Base-by-base conservation (phyloP, 2,797 vertebrate genomes). In the Brachyrhaphis roseni region DNA sequence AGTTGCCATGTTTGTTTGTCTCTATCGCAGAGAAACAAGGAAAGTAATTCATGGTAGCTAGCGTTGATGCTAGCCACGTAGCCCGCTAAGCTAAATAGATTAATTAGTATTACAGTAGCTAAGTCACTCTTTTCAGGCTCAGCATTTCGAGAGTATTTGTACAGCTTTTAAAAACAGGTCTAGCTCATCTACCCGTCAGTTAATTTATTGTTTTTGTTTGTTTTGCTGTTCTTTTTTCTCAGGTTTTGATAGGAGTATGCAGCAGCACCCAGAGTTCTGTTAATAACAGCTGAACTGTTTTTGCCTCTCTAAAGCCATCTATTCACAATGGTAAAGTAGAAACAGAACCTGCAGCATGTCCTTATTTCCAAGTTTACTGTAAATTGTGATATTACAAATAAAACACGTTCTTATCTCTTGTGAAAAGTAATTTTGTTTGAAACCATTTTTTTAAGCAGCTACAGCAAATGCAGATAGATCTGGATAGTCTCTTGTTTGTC, bases 281-380 rank as follows among this genome's bases (percentile, higher is more conserved):
- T 59, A 5, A 59, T 73, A 76, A 79, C 78, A 46, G 2, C 41
- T 81, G 2, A 85, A 23, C 43, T 70, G 49, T 20, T 57, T 59
- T 55, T 78, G 5, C 45, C 59, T 74, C n/a, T 49, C 26, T n/a
- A 20, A 31, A 77, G 43, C n/a, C 78, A 43, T 13, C 75, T 57
- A 51, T 59, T 74, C 0, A 84, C 23, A 20, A 93, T 93, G 91
- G 89, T 91, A 87, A 88, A 51, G 20, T 82, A 64, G 0, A 15
- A 2, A 34, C 23, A 75, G 10, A 36, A 31, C 18, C 12, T 26
- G 8, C 13, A 20, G 1, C 70, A 7, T 36, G 6, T 12, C 15
- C 59, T 34, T 8, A 7, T 41, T 23, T 15, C n/a, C 5, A 59
- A 7, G 11, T 43, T 57, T 15, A 8, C 36, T 34, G n/a, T 34